These are phyloP conservation scores for Cherax destructor DNA, from an alignment of 1,140 invertebrate species.

Conservation along the genomic window DNA sequence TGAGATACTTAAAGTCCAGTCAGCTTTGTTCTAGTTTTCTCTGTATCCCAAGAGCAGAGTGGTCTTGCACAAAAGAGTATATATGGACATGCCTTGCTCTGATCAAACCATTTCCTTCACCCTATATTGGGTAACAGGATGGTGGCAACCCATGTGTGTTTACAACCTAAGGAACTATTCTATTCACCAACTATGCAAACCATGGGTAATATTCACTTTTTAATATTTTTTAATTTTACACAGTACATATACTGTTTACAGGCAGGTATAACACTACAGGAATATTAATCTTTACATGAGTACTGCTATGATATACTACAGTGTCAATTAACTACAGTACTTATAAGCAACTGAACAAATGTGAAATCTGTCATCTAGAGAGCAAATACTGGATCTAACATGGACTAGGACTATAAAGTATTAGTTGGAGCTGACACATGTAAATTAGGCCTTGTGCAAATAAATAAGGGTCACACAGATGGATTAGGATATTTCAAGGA, in stretches of 20 bases:
- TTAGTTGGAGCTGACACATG: conserved; percentile 22
- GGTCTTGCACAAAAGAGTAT: conserved; percentile 8
- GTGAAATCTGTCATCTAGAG: conserved; percentile 18
- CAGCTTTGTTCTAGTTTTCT: conserved; percentile 8
- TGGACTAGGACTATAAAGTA: conserved; percentile 27
- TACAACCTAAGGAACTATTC: neutral
- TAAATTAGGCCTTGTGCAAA: conserved; percentile 17
- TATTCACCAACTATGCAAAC: neutral
- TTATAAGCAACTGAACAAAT: neutral
- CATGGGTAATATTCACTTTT: neutral
- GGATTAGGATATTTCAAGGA: conserved; percentile 29
- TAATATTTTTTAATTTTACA: neutral
- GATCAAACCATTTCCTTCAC: conserved; percentile 1
- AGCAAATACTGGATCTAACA: conserved; percentile 28
- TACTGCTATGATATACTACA: conserved; percentile 11
- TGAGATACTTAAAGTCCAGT: conserved; percentile 8
- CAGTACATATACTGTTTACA: neutral
- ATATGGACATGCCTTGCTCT: conserved; percentile 11
- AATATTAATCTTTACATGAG: neutral
- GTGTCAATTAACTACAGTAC: neutral
- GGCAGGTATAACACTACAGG: neutral
- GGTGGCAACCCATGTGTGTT: neutral
- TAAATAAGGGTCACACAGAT: conserved; percentile 31
- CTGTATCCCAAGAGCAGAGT: neutral
- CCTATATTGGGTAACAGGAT: conserved; percentile 8